Evolutionary conservation across 2,888 invertebrate species (phyloP).

Genomic region (Thecophora atra): DNA sequence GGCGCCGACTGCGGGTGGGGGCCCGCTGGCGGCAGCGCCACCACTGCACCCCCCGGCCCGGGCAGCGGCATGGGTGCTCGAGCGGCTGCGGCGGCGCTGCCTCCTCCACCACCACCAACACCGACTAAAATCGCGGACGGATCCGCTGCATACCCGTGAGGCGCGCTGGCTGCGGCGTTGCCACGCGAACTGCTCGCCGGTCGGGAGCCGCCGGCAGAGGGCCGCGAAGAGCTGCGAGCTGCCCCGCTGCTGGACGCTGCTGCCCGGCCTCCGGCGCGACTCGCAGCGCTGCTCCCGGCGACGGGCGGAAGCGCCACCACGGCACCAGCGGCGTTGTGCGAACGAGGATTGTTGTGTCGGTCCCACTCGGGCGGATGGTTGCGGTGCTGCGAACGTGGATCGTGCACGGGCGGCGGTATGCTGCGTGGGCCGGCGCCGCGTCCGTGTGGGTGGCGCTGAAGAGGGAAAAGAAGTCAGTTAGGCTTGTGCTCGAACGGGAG

Average conservation of each 20-base stretch:
- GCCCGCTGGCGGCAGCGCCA: conserved; percentile 53
- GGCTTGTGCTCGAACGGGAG: too few species aligned
- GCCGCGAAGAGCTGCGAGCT: conserved; percentile 60
- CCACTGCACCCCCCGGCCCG: conserved; percentile 46
- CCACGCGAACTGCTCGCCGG: conserved; percentile 50
- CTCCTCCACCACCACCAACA: conserved; percentile 54
- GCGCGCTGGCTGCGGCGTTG: conserved; percentile 45
- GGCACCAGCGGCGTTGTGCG: conserved; percentile 50
- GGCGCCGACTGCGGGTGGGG: conserved; percentile 67
- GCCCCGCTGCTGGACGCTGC: conserved; percentile 36
- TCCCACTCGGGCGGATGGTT: conserved; percentile 63
- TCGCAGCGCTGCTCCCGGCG: conserved; percentile 50
- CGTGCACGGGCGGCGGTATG: conserved; percentile 68
- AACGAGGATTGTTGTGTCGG: conserved; percentile 56
- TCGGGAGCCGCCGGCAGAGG: conserved; percentile 68
- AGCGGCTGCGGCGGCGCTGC: conserved; percentile 51
- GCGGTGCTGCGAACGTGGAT: conserved; percentile 56
- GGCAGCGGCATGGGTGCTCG: conserved; percentile 60
- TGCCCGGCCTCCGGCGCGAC: conserved; percentile 72
- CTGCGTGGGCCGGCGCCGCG: conserved; percentile 65
- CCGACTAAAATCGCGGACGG: conserved; percentile 49
- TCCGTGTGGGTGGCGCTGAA: conserved; percentile 66
- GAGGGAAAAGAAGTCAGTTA: not conserved
- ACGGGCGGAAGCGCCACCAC: conserved; percentile 59
- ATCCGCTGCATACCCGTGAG: conserved; percentile 58